Base-by-base conservation (phyloP, 2,797 vertebrate species). In the Gymnoscopelus microlampas region DNA sequence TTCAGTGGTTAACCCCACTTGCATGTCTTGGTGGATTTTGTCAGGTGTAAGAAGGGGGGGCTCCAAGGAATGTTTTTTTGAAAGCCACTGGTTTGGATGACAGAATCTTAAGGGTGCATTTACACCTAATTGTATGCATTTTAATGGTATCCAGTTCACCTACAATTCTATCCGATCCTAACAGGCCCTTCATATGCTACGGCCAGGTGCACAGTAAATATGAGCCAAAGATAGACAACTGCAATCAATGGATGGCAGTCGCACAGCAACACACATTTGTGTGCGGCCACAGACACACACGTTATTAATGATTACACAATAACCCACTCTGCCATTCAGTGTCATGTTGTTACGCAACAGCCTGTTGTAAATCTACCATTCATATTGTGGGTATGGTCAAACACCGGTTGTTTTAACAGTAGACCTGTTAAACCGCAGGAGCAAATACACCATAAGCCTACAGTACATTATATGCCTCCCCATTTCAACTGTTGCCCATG, bases 211-310 rank as follows among this genome's bases (percentile, higher is more conserved):
- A 29, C 26, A 29, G 26, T 29, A 29, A 29, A 29, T 29, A 74
- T 12, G 74, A 84, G 66, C 63, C 60, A 75, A 71, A 59, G 59
- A 79, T 74, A 79, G 67, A 62, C 53, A 39, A 48, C 78, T 5
- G 55, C 49, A 53, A 29, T 29, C 26, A 29, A 29, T 29, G 26
- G 26, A 29, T 3, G 26, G 26, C 26, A 29, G 26, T 29, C 26
- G 26, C 26, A 29, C 26, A 29, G 26, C 26, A 29, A 29, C 26
- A 29, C 3, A 29, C 26, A 4, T 29, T 29, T 29, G 26, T 29
- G 47, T 23, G 55, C 51, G 13, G 4, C 0, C 54, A 24, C 47
- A 32, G 3, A 53, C 50, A 56, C 13, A 24, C 32, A 19, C 4
- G 29, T 15, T 51, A 39, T 48, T 5, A 39, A 44, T 23, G 26